Evolutionary conservation across 2,797 vertebrate genomes (phyloP).

Genomic region (Halcyon chelicuti): DNA sequence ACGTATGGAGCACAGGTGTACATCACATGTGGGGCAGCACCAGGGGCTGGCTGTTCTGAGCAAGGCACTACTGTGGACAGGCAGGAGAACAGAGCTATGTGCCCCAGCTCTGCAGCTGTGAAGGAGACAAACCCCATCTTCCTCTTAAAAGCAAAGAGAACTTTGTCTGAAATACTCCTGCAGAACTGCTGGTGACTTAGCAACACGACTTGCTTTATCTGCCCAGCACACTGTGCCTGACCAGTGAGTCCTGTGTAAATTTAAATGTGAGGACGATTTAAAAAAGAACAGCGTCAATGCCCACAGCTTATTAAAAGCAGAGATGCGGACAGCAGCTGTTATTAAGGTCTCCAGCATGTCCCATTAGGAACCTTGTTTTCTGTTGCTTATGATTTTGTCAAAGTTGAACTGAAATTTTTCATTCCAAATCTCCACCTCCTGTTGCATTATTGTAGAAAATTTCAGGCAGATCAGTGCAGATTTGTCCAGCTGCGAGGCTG

Average conservation of each 20-base stretch:
- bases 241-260: neutral
- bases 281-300: neutral
- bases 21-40: neutral
- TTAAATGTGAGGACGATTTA: neutral
- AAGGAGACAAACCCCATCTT: neutral
- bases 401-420: neutral
- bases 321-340: neutral
- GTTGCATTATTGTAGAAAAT: neutral
- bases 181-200: neutral
- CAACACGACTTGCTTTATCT: neutral
- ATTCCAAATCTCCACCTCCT: neutral
- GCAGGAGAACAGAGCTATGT: neutral
- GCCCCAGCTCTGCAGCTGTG: neutral
- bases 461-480: neutral
- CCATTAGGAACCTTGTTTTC: conserved; percentile 21
- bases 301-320: neutral
- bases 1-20: accelerated
- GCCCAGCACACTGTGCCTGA: neutral
- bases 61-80: accelerated
- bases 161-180: neutral
- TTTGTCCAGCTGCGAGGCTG: neutral
- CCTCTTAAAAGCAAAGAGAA: neutral
- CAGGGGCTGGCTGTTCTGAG: neutral
- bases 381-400: conserved; percentile 13
- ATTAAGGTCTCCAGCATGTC: neutral